Base-by-base conservation (phyloP, 2,888 invertebrate genomes). In the Formica aserva region DNA sequence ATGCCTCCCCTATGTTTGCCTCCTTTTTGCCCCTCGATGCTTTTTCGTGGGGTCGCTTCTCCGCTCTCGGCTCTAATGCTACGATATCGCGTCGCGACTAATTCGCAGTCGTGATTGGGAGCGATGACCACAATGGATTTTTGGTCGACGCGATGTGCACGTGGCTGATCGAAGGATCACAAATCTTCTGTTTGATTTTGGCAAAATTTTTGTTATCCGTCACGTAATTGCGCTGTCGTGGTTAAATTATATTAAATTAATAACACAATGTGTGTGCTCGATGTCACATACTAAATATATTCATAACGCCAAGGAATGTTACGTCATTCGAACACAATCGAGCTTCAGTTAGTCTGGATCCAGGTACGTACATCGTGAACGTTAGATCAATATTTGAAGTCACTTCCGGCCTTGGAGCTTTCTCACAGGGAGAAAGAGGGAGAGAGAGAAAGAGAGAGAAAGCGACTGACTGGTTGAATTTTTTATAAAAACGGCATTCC, bases 361-460 rank as follows among this genome's bases (percentile, higher is more conserved):
- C 81, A 62, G 85, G 67, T 83, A 82, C 13, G 41, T 72, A 85
- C 32, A 85, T 88, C 84, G 86, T 86, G 66, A 80, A 80, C 80
- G 87, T 87, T 86, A 81, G 76, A 85, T 86, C 92, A 92, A 92
- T 92, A 92, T 92, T 92, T 92, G 89, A 86, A 91, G 91, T 92
- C 92, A 92, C 91, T 92, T 92, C 92, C 92, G 91, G 92, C 88
- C 89, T 35, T 63, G 65, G 29, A 60, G 71, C 22, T 80, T 85
- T 89, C 85, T 89, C 89, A 89, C 85, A 86, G 85, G 41, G 66
- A 6, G 48, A 52, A 15, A n/a, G n/a, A 52, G 13, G 15, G 13
- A 45, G 3, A 45, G 13, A 26, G 69, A 6, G 48, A 52, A 5
- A 52, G 52, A 52, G 13, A 15, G 13, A n/a, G 8, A n/a, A n/a